Conservation (phyloP, 2,113 vertebrate species). For the Stegostoma tigrinum region DNA sequence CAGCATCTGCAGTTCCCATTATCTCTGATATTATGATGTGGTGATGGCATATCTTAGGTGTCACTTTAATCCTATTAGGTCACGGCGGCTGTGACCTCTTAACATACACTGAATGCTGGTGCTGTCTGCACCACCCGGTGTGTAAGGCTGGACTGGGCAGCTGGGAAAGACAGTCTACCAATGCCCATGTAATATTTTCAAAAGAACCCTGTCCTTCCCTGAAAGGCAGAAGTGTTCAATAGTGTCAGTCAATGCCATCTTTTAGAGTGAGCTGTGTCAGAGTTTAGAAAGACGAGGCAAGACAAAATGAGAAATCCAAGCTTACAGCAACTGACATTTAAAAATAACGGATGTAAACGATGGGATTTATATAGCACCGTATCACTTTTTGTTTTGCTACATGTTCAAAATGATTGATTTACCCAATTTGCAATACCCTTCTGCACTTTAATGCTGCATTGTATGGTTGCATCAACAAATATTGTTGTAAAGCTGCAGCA, state of each 20-base stretch:
- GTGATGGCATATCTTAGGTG: conserved; percentile 53
- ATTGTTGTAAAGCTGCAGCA: too few relatives aligned
- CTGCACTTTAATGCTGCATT: too few relatives aligned
- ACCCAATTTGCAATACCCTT: too few relatives aligned
- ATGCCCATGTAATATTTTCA: conserved; percentile 45
- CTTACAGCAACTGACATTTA: too few relatives aligned
- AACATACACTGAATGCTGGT: conserved; percentile 48
- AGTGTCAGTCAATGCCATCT: conserved; percentile 47
- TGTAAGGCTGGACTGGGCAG: conserved; percentile 42
- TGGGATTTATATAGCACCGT: too few relatives aligned
- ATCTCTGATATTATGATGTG: conserved; percentile 52
- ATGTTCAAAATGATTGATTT: too few relatives aligned
- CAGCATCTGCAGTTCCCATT: too few relatives aligned
- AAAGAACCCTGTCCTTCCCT: conserved; percentile 33
- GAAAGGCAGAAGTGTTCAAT: conserved; percentile 43
- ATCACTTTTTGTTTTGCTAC: too few relatives aligned
- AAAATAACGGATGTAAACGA: too few relatives aligned
- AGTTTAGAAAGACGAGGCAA: background rate
- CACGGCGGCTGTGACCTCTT: conserved; percentile 52
- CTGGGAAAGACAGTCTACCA: conserved; percentile 44
- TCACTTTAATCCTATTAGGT: conserved; percentile 56
- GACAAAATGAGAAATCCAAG: too few relatives aligned
- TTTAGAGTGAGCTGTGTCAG: conserved; percentile 42
- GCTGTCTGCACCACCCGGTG: conserved; percentile 44
- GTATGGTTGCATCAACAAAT: too few relatives aligned